A percentile compares a stretch with the other conserved stretches of the same genome.
phyloP scores from a whole-genome alignment of 1,140 invertebrate genomes.

The Drosophila mauritiana region DNA sequence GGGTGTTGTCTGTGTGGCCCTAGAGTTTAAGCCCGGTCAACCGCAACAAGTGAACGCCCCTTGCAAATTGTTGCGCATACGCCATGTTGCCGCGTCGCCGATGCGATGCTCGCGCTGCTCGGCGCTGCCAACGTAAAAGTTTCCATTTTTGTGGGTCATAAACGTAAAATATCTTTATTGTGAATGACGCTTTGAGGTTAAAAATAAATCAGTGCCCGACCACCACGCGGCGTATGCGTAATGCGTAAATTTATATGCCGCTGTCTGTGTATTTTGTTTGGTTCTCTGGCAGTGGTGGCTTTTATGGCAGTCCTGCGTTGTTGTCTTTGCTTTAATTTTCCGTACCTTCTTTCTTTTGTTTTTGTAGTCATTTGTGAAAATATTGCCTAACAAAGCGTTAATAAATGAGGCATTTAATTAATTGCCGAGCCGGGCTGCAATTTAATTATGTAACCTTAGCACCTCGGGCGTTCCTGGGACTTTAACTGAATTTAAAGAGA shows the following conservation, averaged over 20 bases:
- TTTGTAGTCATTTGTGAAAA: conserved; percentile 80
- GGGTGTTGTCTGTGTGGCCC: conserved; percentile 28
- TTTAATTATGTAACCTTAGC: conserved; percentile 83
- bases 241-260: conserved; percentile 57
- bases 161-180: conserved; percentile 78
- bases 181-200: conserved; percentile 76
- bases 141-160: conserved; percentile 73
- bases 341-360: conserved; percentile 40
- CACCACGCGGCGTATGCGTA: conserved; percentile 68
- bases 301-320: conserved; percentile 36
- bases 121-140: conserved; percentile 36
- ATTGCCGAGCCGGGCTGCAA: conserved; percentile 68
- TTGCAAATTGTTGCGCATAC: conserved; percentile 75
- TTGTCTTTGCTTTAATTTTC: conserved; percentile 49
- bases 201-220: conserved; percentile 71
- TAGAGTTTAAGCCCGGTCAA: conserved; percentile 59
- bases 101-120: neutral
- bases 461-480: conserved; percentile 61
- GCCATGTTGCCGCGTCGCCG: conserved; percentile 38
- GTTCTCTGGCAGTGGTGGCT: conserved; percentile 15
- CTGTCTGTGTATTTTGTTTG: conserved; percentile 21
- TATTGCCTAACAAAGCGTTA: conserved; percentile 81
- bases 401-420: conserved; percentile 83
- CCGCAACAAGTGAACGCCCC: conserved; percentile 61
- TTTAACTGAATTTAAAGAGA: conserved; percentile 73